phyloP scores from a whole-genome alignment of 2,888 invertebrate species.

The Antheraea yamamai region DNA sequence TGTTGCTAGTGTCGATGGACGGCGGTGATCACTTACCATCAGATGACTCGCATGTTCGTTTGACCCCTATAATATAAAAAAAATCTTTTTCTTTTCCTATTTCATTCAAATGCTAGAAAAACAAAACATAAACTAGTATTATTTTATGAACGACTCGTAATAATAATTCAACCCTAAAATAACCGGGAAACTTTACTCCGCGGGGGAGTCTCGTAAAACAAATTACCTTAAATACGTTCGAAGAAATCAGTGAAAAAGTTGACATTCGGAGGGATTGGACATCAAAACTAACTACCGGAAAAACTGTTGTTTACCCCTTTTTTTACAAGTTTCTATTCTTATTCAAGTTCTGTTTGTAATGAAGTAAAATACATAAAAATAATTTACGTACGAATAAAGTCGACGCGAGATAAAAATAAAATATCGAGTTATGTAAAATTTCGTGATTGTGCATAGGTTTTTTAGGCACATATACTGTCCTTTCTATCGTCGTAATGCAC shows the following conservation, averaged over 20 bases:
- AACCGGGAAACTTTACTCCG: not conserved
- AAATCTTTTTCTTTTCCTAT: too few relatives aligned
- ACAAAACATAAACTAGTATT: too few relatives aligned
- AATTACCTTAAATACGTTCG: not conserved
- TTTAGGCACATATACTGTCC: too few relatives aligned
- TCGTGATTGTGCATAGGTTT: too few relatives aligned
- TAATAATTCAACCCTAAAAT: not conserved
- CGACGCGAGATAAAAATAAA: too few relatives aligned
- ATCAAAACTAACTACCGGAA: constrained; percentile 13
- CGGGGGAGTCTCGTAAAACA: not conserved
- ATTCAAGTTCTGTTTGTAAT: not conserved
- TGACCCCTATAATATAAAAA: too few relatives aligned
- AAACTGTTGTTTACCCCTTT: constrained; percentile 19
- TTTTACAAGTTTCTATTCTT: not conserved
- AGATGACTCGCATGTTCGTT: too few relatives aligned
- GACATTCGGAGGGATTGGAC: not conserved
- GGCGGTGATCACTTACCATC: too few relatives aligned
- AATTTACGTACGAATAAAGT: not conserved
- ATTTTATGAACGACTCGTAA: not conserved
- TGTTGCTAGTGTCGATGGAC: too few relatives aligned
- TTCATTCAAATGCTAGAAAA: too few relatives aligned
- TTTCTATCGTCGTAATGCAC: too few relatives aligned
- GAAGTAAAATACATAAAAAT: not conserved
- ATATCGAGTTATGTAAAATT: too few relatives aligned
- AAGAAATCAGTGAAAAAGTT: constrained; percentile 4